A percentile compares a stretch with the other conserved stretches of the same genome.
phyloP scores from a whole-genome alignment of 2,797 vertebrate species.

The Platyrinchus mystaceus region DNA sequence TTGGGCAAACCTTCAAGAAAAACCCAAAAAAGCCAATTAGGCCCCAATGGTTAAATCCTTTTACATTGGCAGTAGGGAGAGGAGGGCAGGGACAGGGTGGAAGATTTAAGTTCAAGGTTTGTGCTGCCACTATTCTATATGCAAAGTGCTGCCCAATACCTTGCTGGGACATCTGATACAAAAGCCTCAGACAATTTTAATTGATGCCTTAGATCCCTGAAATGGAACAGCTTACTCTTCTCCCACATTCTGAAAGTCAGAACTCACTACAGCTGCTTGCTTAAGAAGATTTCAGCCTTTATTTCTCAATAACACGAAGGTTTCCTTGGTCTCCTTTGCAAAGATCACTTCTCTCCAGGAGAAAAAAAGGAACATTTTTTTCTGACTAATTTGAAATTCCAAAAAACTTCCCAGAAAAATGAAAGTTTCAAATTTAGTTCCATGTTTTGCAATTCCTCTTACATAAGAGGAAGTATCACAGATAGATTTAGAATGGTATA shows the following conservation, averaged over 20 bases:
- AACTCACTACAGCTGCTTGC: not conserved
- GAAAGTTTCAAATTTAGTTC: not conserved
- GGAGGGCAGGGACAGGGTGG: not conserved
- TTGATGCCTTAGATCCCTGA: not conserved
- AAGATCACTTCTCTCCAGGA: not conserved
- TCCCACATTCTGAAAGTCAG: not conserved
- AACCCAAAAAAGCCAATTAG: not conserved
- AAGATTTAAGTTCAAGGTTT: not conserved
- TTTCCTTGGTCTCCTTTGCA: not conserved
- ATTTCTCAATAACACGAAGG: not conserved
- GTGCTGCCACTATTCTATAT: not conserved
- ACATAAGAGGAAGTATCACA: not conserved
- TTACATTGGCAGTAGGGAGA: not conserved
- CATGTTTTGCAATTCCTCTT: not conserved
- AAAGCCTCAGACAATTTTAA: not conserved
- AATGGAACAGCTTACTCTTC: not conserved
- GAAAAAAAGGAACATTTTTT: not conserved
- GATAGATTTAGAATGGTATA: not conserved
- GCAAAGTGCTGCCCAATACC: not conserved
- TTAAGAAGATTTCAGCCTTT: not conserved
- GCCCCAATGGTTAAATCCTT: not conserved
- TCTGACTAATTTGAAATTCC: not conserved
- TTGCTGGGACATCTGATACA: not conserved
- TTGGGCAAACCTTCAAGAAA: constrained; percentile 90
- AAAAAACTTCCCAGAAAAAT: not conserved